A percentile compares a stretch with the other conserved stretches of the same genome.
These are phyloP conservation scores for Ariolimax columbianus DNA, from an alignment of 2,888 invertebrate species.

Conservation along the genomic window DNA sequence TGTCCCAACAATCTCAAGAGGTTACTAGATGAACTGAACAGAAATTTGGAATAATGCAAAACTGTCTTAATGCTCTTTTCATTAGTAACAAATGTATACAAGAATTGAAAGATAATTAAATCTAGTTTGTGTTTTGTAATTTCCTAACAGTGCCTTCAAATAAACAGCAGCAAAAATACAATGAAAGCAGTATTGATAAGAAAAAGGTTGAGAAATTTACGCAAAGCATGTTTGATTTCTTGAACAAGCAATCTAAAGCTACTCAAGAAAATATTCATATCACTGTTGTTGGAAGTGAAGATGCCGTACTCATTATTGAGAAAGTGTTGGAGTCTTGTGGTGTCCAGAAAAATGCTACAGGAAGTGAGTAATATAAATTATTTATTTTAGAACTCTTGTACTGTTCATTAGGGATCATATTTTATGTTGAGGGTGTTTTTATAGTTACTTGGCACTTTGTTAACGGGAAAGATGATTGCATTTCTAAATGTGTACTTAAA, in stretches of 20 bases:
- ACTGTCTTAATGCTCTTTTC: not conserved
- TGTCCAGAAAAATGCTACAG: not conserved
- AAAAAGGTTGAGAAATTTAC: slow-evolving; percentile 13
- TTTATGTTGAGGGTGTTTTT: no score
- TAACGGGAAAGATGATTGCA: no score
- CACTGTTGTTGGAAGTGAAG: slow-evolving; percentile 3
- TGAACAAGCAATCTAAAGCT: not conserved
- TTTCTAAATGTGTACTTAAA: no score
- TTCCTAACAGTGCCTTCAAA: not conserved
- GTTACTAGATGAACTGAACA: no score
- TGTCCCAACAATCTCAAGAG: no score
- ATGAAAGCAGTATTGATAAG: not conserved
- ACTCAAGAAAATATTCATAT: not conserved
- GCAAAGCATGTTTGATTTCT: not conserved
- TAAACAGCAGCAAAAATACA: not conserved
- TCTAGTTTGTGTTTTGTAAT: not conserved
- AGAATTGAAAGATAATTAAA: not conserved
- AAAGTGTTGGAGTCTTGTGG: slow-evolving; percentile 5
- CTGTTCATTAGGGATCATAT: no score
- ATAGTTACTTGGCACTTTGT: no score
- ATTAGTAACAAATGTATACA: not conserved
- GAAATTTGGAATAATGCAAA: not conserved
- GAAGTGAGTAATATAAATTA: not conserved
- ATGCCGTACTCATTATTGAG: not conserved
- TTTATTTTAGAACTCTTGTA: no score